A percentile compares a stretch with the other conserved stretches of the same genome.
Evolutionary conservation across 2,888 invertebrate genomes (phyloP).

Genomic region (Troides helena): DNA sequence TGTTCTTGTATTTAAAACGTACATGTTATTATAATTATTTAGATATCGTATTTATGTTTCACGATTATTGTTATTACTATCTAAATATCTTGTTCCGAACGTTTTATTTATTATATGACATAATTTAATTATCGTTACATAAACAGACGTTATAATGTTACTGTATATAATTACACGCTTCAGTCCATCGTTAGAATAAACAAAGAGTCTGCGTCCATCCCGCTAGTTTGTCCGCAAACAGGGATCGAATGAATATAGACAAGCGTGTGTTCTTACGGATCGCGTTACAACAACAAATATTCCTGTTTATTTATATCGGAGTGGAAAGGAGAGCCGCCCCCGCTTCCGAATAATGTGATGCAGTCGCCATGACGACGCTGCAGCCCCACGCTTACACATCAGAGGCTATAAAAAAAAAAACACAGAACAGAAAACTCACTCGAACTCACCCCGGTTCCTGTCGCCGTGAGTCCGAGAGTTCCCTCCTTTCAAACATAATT

Average conservation of each 20-base stretch:
- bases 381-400: constrained; percentile 66
- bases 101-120: not conserved
- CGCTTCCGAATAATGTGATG: constrained; percentile 63
- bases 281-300: constrained; percentile 74
- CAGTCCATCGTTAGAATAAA: constrained; percentile 57
- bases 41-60: no score
- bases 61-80: not conserved
- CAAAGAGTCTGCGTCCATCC: constrained; percentile 67
- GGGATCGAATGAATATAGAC: constrained; percentile 73
- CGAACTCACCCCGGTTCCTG: constrained; percentile 75
- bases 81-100: not conserved
- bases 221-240: constrained; percentile 74
- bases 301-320: constrained; percentile 57
- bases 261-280: constrained; percentile 69
- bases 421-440: constrained; percentile 70
- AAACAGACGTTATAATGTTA: constrained; percentile 34
- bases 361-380: constrained; percentile 72
- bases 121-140: constrained; percentile 1
- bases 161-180: constrained; percentile 62
- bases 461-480: constrained; percentile 77
- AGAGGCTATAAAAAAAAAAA: constrained; percentile 67
- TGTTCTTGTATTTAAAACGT: no score
- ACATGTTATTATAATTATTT: no score
- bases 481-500: constrained; percentile 82
- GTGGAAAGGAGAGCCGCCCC: constrained; percentile 42